Base-by-base conservation (phyloP, 2,888 invertebrate species). In the Phalera bucephala region DNA sequence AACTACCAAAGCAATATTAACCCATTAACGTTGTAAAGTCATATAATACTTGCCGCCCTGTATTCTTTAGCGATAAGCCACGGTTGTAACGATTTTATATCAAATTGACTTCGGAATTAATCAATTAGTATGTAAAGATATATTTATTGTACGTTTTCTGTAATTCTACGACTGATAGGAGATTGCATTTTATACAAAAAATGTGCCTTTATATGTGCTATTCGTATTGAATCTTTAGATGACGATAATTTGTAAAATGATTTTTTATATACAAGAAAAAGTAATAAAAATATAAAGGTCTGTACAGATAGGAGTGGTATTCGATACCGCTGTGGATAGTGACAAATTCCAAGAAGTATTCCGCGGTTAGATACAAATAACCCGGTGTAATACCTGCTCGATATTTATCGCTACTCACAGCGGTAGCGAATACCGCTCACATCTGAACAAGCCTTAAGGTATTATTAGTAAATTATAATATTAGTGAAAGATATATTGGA, bases 1-100 rank as follows among this genome's bases (percentile, higher is more conserved):
- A 59, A 52, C 62, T 63, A 74, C 84, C 84, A 85, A 84, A 84
- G 84, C 69, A 57, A 55, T 65, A 64, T 65, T 65, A 68, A 65
- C 58, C 27, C 47, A 53, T 45, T 60, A 63, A 61, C 60, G 55
- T 68, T 70, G 69, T 71, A 67, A 68, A 74, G 66, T 75, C 22
- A 31, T 40, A 54, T 51, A 50, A 40, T 41, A 63, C 59, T 69
- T 66, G 65, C 63, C 64, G 63, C 57, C 47, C 52, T 46, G 21
- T 58, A 56, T 32, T 32, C 19, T 58, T 5, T 56, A 52, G 31
- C 25, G n/a, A 28, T 62, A 63, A 58, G 45, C 31, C 2, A 37
- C 14, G 50, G 52, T 53, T 63, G 50, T 59, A 61, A 34, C 41
- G 46, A n/a, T 38, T 26, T 33, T 40, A 13, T 36, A 40, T 34